Conservation (phyloP, 2,797 vertebrate species). For the Chelidonichthys spinosus region DNA sequence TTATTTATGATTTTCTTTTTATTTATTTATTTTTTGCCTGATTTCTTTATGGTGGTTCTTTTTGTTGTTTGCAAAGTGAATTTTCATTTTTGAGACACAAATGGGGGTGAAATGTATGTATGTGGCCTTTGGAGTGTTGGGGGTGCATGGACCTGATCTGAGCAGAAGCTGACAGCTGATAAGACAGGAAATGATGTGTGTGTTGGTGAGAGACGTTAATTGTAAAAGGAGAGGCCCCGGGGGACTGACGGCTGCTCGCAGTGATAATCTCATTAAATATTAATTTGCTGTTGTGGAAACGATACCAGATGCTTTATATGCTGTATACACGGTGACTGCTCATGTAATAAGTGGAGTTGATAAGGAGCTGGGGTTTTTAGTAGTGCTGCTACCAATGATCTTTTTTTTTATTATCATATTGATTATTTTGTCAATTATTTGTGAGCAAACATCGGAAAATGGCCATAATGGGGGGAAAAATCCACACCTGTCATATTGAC, state of each 20-base stretch:
- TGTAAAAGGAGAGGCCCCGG: neutral
- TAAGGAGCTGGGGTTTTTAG: neutral
- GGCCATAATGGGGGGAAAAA: neutral
- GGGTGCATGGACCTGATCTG: conserved; percentile 29
- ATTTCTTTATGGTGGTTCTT: neutral
- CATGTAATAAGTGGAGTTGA: neutral
- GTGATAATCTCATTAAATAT: conserved; percentile 59
- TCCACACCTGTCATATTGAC: neutral
- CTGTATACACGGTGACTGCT: neutral
- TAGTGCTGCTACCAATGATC: neutral
- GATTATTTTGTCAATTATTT: neutral
- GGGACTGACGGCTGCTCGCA: neutral
- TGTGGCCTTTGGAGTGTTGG: conserved; percentile 66
- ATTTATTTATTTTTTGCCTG: no score
- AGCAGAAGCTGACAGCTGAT: conserved; percentile 48
- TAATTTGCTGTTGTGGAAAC: conserved; percentile 27
- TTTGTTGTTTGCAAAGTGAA: neutral
- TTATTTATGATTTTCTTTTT: no score
- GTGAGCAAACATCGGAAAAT: neutral
- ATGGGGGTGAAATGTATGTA: neutral
- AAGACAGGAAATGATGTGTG: conserved; percentile 35
- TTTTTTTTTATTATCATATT: neutral
- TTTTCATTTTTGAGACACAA: neutral
- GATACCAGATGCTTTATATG: neutral
- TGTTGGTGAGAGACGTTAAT: neutral